phyloP scores from a whole-genome alignment of 2,888 invertebrate genomes.

The Flabesymbios commensalis region DNA sequence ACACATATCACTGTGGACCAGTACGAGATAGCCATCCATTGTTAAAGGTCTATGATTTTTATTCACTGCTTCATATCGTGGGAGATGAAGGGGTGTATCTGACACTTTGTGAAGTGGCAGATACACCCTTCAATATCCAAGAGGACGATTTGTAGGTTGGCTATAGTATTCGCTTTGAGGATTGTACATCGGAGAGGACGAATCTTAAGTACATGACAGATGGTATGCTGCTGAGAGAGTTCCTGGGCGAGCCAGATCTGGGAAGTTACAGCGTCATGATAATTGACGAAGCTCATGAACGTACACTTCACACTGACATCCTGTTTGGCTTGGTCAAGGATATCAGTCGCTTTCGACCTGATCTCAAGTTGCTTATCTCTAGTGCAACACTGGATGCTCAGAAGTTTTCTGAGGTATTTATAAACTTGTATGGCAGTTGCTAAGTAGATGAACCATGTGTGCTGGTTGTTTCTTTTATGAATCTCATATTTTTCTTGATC shows the following conservation, averaged over 20 bases:
- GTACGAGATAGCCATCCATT: too few species aligned
- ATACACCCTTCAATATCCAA: too few species aligned
- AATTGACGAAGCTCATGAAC: slow-evolving; percentile 98
- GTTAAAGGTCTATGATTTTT: too few species aligned
- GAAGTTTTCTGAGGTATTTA: slow-evolving; percentile 81
- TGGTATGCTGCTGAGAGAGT: slow-evolving; percentile 95
- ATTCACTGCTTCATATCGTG: too few species aligned
- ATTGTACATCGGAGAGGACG: slow-evolving; percentile 97
- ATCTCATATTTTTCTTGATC: not conserved
- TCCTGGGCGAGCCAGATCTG: slow-evolving; percentile 94
- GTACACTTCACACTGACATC: slow-evolving; percentile 97
- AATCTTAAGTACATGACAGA: slow-evolving; percentile 99
- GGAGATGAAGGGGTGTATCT: too few species aligned
- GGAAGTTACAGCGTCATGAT: slow-evolving; percentile 96
- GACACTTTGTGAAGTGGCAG: too few species aligned
- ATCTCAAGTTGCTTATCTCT: slow-evolving; percentile 94
- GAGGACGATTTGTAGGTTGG: too few species aligned
- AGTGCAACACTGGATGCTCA: slow-evolving; percentile 97
- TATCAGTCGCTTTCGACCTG: slow-evolving; percentile 85
- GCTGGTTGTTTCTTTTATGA: not conserved
- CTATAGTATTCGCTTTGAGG: slow-evolving; percentile 92
- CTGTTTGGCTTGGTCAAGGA: slow-evolving; percentile 94
- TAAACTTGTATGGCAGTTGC: not conserved
- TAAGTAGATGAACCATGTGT: not conserved
- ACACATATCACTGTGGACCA: too few species aligned